phyloP scores from a whole-genome alignment of 2,888 invertebrate genomes.

The Fragum fragum region DNA sequence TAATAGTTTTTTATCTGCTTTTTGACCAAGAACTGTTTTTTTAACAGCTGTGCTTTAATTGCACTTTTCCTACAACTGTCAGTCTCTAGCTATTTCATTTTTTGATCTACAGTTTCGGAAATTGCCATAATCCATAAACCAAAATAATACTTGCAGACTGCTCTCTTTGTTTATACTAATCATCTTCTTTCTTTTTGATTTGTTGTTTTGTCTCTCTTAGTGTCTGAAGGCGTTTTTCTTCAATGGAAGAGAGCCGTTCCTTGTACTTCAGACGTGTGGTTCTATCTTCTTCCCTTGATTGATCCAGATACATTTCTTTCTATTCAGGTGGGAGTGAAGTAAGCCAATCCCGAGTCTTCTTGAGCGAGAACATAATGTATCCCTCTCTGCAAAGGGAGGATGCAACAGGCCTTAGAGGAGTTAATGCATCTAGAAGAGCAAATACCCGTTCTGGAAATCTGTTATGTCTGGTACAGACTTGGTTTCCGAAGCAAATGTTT shows the following conservation, averaged over 20 bases:
- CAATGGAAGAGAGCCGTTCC: slow-evolving; percentile 16
- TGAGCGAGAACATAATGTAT: slow-evolving; percentile 44
- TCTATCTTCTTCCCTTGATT: slow-evolving; percentile 35
- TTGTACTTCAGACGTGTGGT: slow-evolving; percentile 33
- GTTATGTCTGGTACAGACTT: slow-evolving; percentile 45
- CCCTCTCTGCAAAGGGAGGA: slow-evolving; percentile 51
- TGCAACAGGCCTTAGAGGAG: slow-evolving; percentile 38
- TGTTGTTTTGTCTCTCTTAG: slow-evolving; percentile 28
- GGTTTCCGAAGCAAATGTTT: slow-evolving; percentile 13
- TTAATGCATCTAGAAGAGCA: slow-evolving; percentile 51
- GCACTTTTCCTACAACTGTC: slow-evolving; percentile 29
- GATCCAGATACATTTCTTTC: slow-evolving; percentile 23
- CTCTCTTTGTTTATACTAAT: slow-evolving; percentile 21
- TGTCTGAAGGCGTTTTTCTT: slow-evolving; percentile 13
- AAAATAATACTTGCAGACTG: slow-evolving; percentile 29
- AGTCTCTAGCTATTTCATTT: slow-evolving; percentile 18
- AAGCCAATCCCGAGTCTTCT: slow-evolving; percentile 41
- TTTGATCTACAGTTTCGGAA: slow-evolving; percentile 34
- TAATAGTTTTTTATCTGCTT: slow-evolving; percentile 43
- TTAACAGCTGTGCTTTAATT: slow-evolving; percentile 44
- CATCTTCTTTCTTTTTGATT: slow-evolving; percentile 34
- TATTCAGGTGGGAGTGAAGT: slow-evolving; percentile 14
- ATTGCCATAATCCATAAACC: slow-evolving; percentile 52
- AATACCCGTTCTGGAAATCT: slow-evolving; percentile 51
- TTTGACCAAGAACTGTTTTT: slow-evolving; percentile 37